phyloP scores from a whole-genome alignment of 2,888 invertebrate genomes.

The Lypha dubia region DNA sequence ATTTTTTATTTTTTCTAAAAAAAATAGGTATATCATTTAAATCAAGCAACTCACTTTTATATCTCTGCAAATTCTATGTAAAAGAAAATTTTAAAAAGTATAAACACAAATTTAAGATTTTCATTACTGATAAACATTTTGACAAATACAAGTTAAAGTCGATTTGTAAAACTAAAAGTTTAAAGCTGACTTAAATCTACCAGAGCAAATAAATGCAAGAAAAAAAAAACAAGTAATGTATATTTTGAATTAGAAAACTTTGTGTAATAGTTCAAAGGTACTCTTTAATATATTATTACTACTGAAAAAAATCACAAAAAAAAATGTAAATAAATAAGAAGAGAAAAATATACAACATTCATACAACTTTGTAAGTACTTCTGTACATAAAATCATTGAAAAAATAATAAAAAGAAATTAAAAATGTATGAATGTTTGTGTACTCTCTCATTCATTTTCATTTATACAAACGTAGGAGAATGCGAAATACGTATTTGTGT shows the following conservation, averaged over 20 bases:
- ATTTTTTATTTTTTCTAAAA: background rate
- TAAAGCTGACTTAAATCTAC: constrained; percentile 20
- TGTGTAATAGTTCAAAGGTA: constrained; percentile 50
- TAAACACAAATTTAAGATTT: constrained; percentile 53
- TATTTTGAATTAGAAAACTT: constrained; percentile 9
- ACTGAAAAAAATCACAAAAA: constrained; percentile 7
- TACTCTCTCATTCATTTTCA: constrained; percentile 41
- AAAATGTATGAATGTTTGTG: constrained; percentile 34
- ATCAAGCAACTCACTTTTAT: background rate
- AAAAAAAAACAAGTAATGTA: constrained; percentile 47
- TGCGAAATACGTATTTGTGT: constrained; percentile 18
- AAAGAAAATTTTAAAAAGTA: constrained; percentile 31
- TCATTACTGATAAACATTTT: constrained; percentile 46
- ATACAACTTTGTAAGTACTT: background rate
- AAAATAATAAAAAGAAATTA: constrained; percentile 24
- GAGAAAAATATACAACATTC: background rate
- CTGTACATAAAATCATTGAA: background rate
- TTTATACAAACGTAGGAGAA: constrained; percentile 18
- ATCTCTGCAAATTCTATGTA: constrained; percentile 1
- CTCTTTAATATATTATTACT: constrained; percentile 37
- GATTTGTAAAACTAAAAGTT: constrained; percentile 45
- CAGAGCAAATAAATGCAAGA: background rate
- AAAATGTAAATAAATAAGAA: background rate
- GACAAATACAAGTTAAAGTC: constrained; percentile 2
- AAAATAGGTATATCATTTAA: constrained; percentile 32